Base-by-base conservation (phyloP, 2,113 vertebrate species). In the Lampris incognitus region DNA sequence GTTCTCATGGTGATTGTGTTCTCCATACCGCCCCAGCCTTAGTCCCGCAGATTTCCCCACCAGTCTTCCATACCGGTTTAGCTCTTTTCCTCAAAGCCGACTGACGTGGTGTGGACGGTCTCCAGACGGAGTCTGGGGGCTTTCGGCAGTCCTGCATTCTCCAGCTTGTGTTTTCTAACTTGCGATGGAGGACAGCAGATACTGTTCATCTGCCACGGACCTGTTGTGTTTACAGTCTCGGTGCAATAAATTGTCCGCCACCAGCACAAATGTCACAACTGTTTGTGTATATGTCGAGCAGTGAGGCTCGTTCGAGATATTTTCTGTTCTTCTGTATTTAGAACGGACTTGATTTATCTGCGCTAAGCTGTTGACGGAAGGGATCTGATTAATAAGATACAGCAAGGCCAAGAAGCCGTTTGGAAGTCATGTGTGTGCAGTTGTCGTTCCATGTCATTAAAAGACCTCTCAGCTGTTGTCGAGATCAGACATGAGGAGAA, bases 71-170 rank as follows among this genome's bases (percentile, higher is more conserved):
- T 49, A 66, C 60, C 69, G 64, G 74, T 80, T 80, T 69, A n/a
- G 62, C 74, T 72, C 84, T 82, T 81, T 70, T 76, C 48, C 79
- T 84, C 70, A 77, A 85, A 80, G 72, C 72, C 71, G 51, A 83
- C 70, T 42, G 82, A 84, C 69, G 55, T 74, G 59, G 78, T 68
- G 67, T 65, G 82, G 86, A 87, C 76, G 56, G 87, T 89, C 85
- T 88, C 74, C 84, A 88, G 84, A 88, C 87, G 44, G 83, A 88
- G 87, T 87, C 86, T 61, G 69, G 77, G 87, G 87, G 86, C 86
- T 82, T 40, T 24, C 24, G 24, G 24, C 24, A 24, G 24, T 24
- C 24, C 24, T 24, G 24, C 24, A 24, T 24, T 24, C 0, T 24
- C 24, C 24, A 24, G 24, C 24, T 24, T 24, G 24, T 24, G 24